phyloP scores from a whole-genome alignment of 1,140 invertebrate genomes.

The Anthonomus grandis region DNA sequence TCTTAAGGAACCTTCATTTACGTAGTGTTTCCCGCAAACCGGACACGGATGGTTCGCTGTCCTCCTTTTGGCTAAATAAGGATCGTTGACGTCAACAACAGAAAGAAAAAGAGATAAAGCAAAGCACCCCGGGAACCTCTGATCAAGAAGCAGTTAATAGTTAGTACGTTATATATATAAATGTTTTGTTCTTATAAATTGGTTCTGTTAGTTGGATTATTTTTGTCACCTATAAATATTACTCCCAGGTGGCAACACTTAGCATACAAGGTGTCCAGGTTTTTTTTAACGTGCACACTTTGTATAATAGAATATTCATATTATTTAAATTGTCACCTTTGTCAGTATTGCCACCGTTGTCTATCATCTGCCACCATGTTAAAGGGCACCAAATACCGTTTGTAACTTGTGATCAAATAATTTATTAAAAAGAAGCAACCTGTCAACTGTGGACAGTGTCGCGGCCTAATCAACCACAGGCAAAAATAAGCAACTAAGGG shows the following conservation, averaged over 20 bases:
- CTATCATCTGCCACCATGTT: not conserved
- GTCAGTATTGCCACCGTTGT: not conserved
- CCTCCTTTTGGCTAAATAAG: constrained; percentile 85
- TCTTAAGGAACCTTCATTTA: constrained; percentile 87
- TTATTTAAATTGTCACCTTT: not conserved
- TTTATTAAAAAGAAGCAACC: constrained; percentile 4
- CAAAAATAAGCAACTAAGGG: constrained; percentile 22
- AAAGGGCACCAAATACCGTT: not conserved
- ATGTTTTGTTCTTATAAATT: not conserved
- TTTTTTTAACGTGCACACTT: no score
- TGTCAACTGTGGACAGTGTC: not conserved
- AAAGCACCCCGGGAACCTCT: constrained; percentile 49
- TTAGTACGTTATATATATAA: constrained; percentile 1
- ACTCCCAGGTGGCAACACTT: constrained; percentile 3
- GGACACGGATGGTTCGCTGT: constrained; percentile 92
- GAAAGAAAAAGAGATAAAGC: constrained; percentile 50
- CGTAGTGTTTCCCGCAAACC: constrained; percentile 91
- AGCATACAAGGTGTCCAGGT: no score
- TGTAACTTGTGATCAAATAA: not conserved
- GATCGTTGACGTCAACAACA: constrained; percentile 55
- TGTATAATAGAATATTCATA: no score
- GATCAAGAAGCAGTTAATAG: constrained; percentile 16
- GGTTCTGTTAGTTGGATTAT: constrained; percentile 4
- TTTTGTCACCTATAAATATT: constrained; percentile 7
- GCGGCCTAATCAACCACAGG: constrained; percentile 8